Evolutionary conservation across 35 echinoderm and acorn worm genomes (phyloP), one percentile per base, ranked within the genome.

Genomic region (Anneissia japonica): DNA sequence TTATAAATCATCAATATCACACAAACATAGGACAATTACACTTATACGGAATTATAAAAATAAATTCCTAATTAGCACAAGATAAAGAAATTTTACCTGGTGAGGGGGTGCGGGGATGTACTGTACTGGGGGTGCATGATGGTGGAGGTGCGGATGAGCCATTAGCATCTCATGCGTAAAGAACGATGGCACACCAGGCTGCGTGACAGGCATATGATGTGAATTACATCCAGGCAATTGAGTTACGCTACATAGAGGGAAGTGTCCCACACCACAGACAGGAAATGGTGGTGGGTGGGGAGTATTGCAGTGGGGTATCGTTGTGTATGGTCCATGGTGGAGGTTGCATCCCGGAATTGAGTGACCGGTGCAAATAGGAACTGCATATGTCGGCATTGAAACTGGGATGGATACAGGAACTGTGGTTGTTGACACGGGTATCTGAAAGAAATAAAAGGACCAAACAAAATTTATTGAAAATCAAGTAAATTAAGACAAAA

Each of bases 291-390:
- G 74, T 82, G 79, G 77, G 38, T 73, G 81, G 84, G 77, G 46
- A 37, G 83, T 41, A 39, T 81, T 26, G 72, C 72, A 13, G 86
- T 73, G 37, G 87, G 85, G 77, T 90, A 93, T 30, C 82, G 88
- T 76, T 11, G 74, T 89, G 87, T 82, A 89, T 77, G 88, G 88
- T 32, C 86, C 86, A 38, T 87, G 92, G 81, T 91, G 96, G 86
- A 83, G 85, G 45, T 87, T 94, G 80, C 96, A 99, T 37, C 92
- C 83, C 40, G 96, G 96, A 77, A 99, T 94, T 72, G 88, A 94
- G 91, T 93, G 96, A 79, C 85, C 91, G 87, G 96, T 99, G 90
- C 96, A 99, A 73, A 99, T 83, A 56, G 91, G 96, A 86, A 99
- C 89, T 90, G 96, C 89, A 86, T 94, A 93, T 89, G 92, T 90